Conservation (phyloP, 2,888 invertebrate genomes). For the Tholera decimalis region DNA sequence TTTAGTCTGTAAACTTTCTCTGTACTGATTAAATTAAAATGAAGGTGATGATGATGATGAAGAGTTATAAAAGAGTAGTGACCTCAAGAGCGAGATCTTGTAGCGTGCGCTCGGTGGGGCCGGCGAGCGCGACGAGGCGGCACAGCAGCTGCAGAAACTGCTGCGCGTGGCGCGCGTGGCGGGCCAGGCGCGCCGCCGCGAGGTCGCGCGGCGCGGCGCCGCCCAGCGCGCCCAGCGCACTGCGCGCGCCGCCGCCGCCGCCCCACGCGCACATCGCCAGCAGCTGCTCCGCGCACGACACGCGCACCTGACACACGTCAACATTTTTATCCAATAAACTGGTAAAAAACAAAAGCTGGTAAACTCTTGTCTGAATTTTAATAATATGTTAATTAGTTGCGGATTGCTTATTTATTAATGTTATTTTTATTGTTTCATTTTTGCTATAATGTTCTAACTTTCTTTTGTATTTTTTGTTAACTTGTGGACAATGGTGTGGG, state of each 20-base stretch:
- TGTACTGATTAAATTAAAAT: no score
- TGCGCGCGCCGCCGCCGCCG: conserved; percentile 93
- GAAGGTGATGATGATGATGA: background rate
- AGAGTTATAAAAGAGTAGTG: background rate
- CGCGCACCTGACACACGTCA: conserved; percentile 90
- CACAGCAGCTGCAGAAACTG: conserved; percentile 95
- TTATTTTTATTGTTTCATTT: no score
- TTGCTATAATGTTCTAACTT: no score
- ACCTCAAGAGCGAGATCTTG: conserved; percentile 88
- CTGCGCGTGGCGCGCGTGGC: conserved; percentile 94
- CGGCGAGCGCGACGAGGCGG: conserved; percentile 93
- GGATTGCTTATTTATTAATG: no score
- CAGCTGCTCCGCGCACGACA: conserved; percentile 96
- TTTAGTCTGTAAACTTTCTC: no score
- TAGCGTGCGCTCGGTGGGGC: conserved; percentile 93
- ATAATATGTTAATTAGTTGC: no score
- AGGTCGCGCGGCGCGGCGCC: conserved; percentile 88
- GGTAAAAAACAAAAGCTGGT: no score
- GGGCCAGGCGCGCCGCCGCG: conserved; percentile 88
- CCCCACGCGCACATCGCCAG: conserved; percentile 96
- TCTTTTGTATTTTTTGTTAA: no score
- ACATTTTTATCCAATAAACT: no score
- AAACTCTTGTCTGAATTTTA: no score
- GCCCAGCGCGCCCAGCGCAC: conserved; percentile 81
- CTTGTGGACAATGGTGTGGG: no score